A percentile compares a stretch with the other conserved stretches of the same genome.
Evolutionary conservation across 2,113 vertebrate species (phyloP).

Genomic region (Osmerus mordax): DNA sequence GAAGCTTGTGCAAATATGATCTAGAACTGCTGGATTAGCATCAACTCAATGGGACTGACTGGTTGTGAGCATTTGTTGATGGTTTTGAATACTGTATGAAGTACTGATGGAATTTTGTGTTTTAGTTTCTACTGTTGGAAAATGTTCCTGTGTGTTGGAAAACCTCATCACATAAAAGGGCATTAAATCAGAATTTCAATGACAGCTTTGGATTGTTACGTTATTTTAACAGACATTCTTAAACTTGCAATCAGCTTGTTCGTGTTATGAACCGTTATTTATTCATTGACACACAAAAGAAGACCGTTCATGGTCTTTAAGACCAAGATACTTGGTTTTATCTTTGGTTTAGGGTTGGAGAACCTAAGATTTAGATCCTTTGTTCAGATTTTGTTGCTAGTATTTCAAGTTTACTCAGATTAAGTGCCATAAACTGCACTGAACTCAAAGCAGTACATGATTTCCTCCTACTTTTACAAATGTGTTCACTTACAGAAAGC

Average conservation of each 20-base stretch:
- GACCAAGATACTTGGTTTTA: background rate
- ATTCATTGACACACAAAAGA: background rate
- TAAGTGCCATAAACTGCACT: slow-evolving; percentile 16
- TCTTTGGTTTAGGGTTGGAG: background rate
- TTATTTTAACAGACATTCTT: background rate
- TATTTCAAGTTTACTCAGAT: background rate
- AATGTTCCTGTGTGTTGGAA: slow-evolving; percentile 11
- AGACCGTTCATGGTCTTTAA: too few species aligned
- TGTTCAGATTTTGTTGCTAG: background rate
- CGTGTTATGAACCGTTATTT: background rate
- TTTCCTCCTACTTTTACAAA: background rate
- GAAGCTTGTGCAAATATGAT: background rate
- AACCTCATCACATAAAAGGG: slow-evolving; percentile 34
- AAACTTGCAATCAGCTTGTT: background rate
- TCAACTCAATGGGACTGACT: background rate
- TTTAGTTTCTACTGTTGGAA: slow-evolving; percentile 32
- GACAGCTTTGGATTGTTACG: slow-evolving; percentile 39
- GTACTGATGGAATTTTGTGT: background rate
- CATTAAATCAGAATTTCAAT: slow-evolving; percentile 50
- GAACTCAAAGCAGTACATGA: background rate
- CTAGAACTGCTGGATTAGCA: background rate
- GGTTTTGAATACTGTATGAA: background rate
- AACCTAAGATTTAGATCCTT: background rate
- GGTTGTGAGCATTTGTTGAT: background rate
- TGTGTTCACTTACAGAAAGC: background rate